Evolutionary conservation across 1,140 invertebrate species (phyloP), one percentile per base, ranked within the genome.

Genomic region (Centruroides vittatus): DNA sequence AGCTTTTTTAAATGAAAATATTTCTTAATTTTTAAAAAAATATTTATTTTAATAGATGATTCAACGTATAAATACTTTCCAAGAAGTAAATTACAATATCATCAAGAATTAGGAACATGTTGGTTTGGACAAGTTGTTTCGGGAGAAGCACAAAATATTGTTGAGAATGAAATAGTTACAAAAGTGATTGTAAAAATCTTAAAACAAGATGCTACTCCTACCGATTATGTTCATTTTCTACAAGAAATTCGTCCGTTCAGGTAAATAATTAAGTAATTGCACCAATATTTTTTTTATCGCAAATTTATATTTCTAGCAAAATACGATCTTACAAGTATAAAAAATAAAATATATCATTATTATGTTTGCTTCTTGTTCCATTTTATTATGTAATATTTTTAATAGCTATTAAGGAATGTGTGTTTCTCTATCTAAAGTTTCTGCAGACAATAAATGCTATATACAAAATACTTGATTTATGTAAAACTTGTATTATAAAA

Each of bases 71-170:
- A 51, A n/a, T 47, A 88, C 71, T 85, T 90, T 68, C 84, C 88
- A 0, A 77, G 89, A 65, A 82, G 82, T 65, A 82, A 84, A 68
- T 73, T 92, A 51, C 85, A 88, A 68, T 93, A 90, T 72, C 77
- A 90, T 2, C 80, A 83, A 68, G 88, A 91, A 76, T 79, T 91
- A 58, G 88, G 88, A 5, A 81, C 81, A 67, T 86, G 88, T 35
- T 91, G 88, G 87, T 93, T 91, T 77, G 89, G 89, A 48, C 84
- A 85, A 74, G 84, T 86, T 4, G 81, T 89, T 5, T 82, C 85
- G 69, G 84, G 84, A 35, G 80, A 83, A 68, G 83, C 83, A 0
- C 57, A 53, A n/a, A 56, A 60, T 46, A 60, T 63, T 13, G 13
- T 47, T 3, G 12, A 47, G 13, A 34, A 23, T 50, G 59, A 58